Conservation (phyloP, 53 echinoderm and acorn worm species). For the Hippasteria phrygiana region DNA sequence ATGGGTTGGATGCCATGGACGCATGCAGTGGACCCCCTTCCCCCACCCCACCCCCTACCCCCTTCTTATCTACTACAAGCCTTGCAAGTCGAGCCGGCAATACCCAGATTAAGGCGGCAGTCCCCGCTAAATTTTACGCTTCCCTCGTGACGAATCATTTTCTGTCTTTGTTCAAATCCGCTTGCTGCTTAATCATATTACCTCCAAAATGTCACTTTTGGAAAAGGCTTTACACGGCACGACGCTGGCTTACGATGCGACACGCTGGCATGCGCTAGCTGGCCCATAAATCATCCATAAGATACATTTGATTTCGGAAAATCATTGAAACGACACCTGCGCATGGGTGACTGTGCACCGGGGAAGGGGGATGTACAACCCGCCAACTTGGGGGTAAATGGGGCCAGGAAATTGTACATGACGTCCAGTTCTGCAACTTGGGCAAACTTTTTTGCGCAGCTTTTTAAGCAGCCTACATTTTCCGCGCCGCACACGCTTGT, state of each 20-base stretch:
- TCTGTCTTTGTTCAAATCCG: background rate
- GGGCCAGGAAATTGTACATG: conserved; percentile 25
- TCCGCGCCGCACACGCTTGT: too few relatives aligned
- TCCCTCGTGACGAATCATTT: conserved; percentile 41
- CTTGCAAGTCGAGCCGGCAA: background rate
- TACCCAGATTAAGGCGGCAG: background rate
- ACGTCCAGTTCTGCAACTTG: conserved; percentile 6
- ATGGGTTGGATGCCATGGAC: background rate
- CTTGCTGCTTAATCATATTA: conserved; percentile 42
- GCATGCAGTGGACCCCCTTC: background rate
- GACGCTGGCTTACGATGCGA: background rate
- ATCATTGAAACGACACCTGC: background rate
- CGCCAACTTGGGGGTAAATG: background rate
- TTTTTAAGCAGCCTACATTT: too few relatives aligned
- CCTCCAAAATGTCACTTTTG: background rate
- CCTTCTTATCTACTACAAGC: background rate
- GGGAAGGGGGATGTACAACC: background rate
- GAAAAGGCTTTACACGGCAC: background rate
- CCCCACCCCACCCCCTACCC: too few relatives aligned
- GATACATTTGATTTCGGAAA: background rate
- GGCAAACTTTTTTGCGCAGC: background rate
- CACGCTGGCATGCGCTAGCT: background rate
- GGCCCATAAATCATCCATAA: conserved; percentile 27
- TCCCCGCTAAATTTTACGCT: background rate
- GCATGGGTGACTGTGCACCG: background rate